Conservation (phyloP, 2,797 vertebrate genomes). For the Trematomus bernacchii region DNA sequence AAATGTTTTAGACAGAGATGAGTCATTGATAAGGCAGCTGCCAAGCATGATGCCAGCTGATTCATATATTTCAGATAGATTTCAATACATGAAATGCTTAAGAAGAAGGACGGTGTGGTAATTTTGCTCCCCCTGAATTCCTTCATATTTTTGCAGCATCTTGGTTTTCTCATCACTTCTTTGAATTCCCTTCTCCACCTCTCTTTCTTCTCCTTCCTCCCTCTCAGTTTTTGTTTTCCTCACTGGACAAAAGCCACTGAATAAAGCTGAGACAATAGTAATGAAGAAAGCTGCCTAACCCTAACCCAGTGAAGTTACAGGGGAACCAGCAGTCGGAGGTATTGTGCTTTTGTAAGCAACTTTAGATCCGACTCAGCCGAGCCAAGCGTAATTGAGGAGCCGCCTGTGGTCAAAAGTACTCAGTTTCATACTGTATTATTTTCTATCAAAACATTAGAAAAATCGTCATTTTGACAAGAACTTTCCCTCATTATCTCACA, state of each 20-base stretch:
- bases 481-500: background rate
- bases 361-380: background rate
- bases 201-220: background rate
- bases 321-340: background rate
- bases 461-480: conserved; percentile 11
- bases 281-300: conserved; percentile 38
- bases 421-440: background rate
- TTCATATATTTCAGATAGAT: background rate
- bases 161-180: conserved; percentile 15
- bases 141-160: conserved; percentile 18
- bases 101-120: background rate
- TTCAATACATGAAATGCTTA: background rate
- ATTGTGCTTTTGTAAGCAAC: conserved; percentile 10
- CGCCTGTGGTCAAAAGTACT: background rate
- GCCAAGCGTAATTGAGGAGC: background rate
- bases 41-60: conserved; percentile 3
- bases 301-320: background rate
- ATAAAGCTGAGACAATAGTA: conserved; percentile 39
- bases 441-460: background rate
- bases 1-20: conserved; percentile 7
- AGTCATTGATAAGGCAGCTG: background rate
- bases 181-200: conserved; percentile 4
- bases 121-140: background rate
- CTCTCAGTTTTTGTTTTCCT: conserved; percentile 12
- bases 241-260: conserved; percentile 28